Percentiles rank a stretch among this genome's conserved stretches.
These are phyloP conservation scores for Syrphus vitripennis DNA, from an alignment of 2,888 invertebrate species.

Conservation along the genomic window DNA sequence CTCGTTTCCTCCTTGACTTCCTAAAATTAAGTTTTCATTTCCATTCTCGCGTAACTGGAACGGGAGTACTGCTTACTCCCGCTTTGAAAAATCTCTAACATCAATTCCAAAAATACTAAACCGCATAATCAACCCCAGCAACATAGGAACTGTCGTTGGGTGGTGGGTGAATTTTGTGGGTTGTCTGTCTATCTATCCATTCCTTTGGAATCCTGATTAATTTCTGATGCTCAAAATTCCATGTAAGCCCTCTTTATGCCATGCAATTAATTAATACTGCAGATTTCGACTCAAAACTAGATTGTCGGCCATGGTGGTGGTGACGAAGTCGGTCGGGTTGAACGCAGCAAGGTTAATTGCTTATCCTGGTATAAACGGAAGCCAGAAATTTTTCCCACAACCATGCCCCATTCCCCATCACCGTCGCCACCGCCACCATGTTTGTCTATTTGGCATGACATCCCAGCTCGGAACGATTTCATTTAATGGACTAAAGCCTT, in stretches of 20 bases:
- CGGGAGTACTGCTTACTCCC: background rate
- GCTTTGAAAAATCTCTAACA: background rate
- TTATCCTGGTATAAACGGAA: slow-evolving; percentile 3
- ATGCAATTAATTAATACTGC: slow-evolving; percentile 26
- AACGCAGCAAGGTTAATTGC: slow-evolving; percentile 4
- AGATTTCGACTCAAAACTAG: background rate
- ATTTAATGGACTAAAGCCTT: slow-evolving; percentile 11
- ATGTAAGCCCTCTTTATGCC: background rate
- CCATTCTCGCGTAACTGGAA: background rate
- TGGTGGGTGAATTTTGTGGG: background rate
- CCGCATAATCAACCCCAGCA: background rate
- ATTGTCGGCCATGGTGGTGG: background rate
- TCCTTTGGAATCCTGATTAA: background rate
- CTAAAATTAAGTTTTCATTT: slow-evolving; percentile 45
- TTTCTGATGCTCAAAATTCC: slow-evolving; percentile 6
- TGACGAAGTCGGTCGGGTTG: background rate
- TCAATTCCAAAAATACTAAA: background rate
- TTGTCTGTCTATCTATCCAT: background rate
- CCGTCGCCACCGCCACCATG: background rate
- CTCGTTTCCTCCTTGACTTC: slow-evolving; percentile 4
- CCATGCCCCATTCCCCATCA: background rate
- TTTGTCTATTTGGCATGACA: background rate
- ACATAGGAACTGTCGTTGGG: background rate
- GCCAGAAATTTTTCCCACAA: background rate
- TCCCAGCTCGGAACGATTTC: background rate